A percentile compares a stretch with the other conserved stretches of the same genome.
These are phyloP conservation scores for Brachyopa scutellaris DNA, from an alignment of 2,888 invertebrate species.

Conservation along the genomic window DNA sequence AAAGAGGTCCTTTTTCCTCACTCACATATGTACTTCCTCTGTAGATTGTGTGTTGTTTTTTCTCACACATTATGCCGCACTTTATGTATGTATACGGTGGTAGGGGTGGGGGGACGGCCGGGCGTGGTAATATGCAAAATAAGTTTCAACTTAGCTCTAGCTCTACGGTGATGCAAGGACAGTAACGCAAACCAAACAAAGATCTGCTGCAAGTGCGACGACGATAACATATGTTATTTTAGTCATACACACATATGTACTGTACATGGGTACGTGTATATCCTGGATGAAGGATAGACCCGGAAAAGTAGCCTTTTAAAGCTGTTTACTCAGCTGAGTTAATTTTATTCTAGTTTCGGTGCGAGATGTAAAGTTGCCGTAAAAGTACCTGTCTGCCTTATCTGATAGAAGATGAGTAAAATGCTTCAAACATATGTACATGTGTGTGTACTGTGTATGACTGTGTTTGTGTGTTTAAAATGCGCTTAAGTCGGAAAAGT, in stretches of 20 bases:
- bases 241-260: slow-evolving; percentile 38
- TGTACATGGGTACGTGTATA: not conserved
- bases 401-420: not conserved
- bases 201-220: slow-evolving; percentile 34
- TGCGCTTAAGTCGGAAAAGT: slow-evolving; percentile 53
- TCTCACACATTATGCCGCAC: not conserved
- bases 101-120: not conserved
- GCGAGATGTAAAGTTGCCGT: slow-evolving; percentile 19
- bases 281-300: not conserved
- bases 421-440: not conserved
- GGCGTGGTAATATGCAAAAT: slow-evolving; percentile 10
- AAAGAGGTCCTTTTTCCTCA: slow-evolving; percentile 62
- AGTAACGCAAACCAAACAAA: slow-evolving; percentile 27
- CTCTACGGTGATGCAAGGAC: slow-evolving; percentile 42
- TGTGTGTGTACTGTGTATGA: not conserved
- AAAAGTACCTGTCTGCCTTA: not conserved
- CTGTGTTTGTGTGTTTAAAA: slow-evolving; percentile 34
- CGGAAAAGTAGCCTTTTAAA: slow-evolving; percentile 68
- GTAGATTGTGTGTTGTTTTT: slow-evolving; percentile 33
- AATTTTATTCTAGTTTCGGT: slow-evolving; percentile 63
- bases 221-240: slow-evolving; percentile 65
- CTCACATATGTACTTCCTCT: not conserved
- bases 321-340: slow-evolving; percentile 72
- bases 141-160: slow-evolving; percentile 39
- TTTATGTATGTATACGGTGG: not conserved